phyloP scores from a whole-genome alignment of 2,113 vertebrate species.

The Cranoglanis bouderius region DNA sequence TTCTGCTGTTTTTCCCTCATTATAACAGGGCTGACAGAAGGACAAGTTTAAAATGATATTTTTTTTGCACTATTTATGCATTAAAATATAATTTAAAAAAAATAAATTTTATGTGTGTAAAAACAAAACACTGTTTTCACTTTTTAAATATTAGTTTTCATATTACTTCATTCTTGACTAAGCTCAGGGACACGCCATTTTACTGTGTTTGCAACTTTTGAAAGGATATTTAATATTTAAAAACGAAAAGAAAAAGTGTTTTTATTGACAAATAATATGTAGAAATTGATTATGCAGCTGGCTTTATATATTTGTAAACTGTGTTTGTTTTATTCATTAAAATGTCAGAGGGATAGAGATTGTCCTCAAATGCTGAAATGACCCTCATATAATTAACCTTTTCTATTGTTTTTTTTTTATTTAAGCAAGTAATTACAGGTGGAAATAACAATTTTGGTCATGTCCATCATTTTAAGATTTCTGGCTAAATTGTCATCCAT shows the following conservation, averaged over 20 bases:
- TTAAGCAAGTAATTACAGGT: not conserved
- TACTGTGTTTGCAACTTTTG: not conserved
- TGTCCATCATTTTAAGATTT: not conserved
- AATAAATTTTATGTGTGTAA: no score
- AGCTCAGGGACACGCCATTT: not conserved
- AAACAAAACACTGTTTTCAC: not conserved
- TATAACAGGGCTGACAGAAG: not conserved
- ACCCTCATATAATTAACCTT: not conserved
- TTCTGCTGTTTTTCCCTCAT: not conserved
- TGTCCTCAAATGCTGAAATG: not conserved
- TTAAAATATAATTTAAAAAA: no score
- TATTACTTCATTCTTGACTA: no score
- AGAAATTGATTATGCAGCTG: not conserved
- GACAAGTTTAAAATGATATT: no score
- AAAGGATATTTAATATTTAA: not conserved
- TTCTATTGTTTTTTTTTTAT: not conserved
- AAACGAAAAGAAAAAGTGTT: not conserved
- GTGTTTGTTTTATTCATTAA: not conserved
- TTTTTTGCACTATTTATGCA: no score
- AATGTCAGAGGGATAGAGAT: not conserved
- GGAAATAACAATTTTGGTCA: not conserved
- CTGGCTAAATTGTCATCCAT: not conserved
- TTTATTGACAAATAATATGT: not conserved
- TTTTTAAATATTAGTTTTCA: no score
- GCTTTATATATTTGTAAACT: not conserved